Evolutionary conservation across 2,888 invertebrate genomes (phyloP).

Genomic region (Nineta flava): DNA sequence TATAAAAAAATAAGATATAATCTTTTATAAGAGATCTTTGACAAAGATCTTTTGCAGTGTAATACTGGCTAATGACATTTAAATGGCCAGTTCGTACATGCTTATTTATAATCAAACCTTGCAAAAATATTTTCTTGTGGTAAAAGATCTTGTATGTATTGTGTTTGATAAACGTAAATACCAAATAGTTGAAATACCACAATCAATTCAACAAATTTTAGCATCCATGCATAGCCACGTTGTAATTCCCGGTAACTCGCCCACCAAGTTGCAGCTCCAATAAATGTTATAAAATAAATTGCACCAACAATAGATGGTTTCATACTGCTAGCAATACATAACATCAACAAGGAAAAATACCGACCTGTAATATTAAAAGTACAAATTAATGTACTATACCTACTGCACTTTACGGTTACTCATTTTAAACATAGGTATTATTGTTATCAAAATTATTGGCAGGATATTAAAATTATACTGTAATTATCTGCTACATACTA

Average conservation of each 20-base stretch:
- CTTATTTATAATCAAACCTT: too few species aligned
- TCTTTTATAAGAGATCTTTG: too few species aligned
- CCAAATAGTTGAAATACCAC: slow-evolving; percentile 57
- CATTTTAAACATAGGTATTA: too few species aligned
- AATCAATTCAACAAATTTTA: slow-evolving; percentile 55
- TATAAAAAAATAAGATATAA: too few species aligned
- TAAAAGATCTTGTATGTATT: slow-evolving; percentile 58
- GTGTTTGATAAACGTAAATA: slow-evolving; percentile 70
- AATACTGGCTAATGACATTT: too few species aligned
- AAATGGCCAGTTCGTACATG: too few species aligned
- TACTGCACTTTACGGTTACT: not conserved
- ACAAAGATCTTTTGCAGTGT: too few species aligned
- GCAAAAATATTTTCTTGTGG: slow-evolving; percentile 52
- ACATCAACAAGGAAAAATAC: slow-evolving; percentile 42
- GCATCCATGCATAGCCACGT: slow-evolving; percentile 57
- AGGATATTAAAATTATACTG: too few species aligned
- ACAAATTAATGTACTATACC: not conserved
- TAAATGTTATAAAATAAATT: slow-evolving; percentile 74
- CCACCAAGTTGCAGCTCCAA: slow-evolving; percentile 76
- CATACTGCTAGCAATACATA: slow-evolving; percentile 59
- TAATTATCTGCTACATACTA: too few species aligned
- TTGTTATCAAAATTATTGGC: too few species aligned
- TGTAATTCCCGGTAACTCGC: slow-evolving; percentile 62
- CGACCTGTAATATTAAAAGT: slow-evolving; percentile 34
- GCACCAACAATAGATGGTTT: slow-evolving; percentile 71